These are phyloP conservation scores for Misgurnus mizolepis DNA, from an alignment of 2,113 vertebrate species.

Conservation along the genomic window DNA sequence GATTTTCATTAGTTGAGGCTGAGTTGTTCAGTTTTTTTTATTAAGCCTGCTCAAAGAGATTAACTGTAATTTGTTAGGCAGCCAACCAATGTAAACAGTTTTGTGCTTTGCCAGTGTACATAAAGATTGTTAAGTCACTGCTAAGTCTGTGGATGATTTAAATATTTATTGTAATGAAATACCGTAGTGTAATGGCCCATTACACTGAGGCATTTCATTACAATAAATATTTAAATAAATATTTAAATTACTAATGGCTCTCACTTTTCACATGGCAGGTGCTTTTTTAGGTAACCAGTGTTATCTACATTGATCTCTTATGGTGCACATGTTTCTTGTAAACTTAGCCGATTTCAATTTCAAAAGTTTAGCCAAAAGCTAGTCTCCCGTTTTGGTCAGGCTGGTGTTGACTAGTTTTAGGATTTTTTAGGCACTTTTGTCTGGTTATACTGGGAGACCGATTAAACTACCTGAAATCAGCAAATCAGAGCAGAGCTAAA, in stretches of 20 bases:
- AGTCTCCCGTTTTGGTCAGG: too few species aligned
- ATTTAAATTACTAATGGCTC: neutral
- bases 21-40: conserved; percentile 16
- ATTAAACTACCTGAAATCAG: too few species aligned
- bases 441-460: too few species aligned
- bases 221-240: too few species aligned
- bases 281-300: neutral
- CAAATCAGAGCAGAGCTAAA: too few species aligned
- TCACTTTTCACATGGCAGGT: neutral
- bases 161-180: conserved; percentile 24
- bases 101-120: neutral
- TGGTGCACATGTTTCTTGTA: neutral
- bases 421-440: too few species aligned
- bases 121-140: neutral
- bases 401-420: too few species aligned
- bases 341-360: too few species aligned
- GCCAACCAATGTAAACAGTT: neutral
- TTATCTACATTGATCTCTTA: neutral
- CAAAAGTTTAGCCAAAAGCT: too few species aligned
- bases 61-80: neutral
- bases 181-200: neutral
- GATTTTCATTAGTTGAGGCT: conserved; percentile 9
- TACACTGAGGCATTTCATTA: neutral
- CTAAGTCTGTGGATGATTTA: neutral
- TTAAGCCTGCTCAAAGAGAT: conserved; percentile 11